Conservation (phyloP, 2,888 invertebrate genomes). For the Oligia strigilis region DNA sequence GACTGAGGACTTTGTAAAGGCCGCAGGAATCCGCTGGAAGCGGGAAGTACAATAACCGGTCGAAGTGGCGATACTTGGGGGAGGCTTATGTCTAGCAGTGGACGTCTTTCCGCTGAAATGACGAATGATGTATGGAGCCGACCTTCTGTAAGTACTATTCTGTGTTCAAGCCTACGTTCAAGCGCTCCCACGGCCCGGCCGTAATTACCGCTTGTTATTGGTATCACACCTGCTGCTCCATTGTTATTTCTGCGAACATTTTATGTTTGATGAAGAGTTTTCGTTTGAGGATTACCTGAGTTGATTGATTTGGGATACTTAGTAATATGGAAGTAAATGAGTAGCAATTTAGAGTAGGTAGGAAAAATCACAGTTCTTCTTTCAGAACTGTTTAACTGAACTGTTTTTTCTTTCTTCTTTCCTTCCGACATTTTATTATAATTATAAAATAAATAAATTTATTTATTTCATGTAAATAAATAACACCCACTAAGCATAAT, state of each 20-base stretch:
- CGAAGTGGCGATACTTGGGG: not conserved
- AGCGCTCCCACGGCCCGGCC: conserved; percentile 59
- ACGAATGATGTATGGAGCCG: not conserved
- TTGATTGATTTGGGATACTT: conserved; percentile 16
- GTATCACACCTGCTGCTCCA: conserved; percentile 55
- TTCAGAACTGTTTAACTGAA: not conserved
- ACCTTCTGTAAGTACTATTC: conserved; percentile 17
- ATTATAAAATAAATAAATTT: too few relatives aligned
- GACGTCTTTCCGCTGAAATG: not conserved
- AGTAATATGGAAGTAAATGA: not conserved
- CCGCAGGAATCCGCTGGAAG: not conserved
- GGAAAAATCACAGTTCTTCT: not conserved
- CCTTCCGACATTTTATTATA: not conserved
- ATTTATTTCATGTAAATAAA: too few relatives aligned
- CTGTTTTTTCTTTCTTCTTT: not conserved
- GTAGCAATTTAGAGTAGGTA: not conserved
- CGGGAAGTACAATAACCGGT: not conserved
- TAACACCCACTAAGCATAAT: too few relatives aligned
- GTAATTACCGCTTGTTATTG: conserved; percentile 61
- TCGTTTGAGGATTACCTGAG: conserved; percentile 16
- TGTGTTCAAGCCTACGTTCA: not conserved
- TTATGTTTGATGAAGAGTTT: conserved; percentile 21
- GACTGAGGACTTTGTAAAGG: not conserved
- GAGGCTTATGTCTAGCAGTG: not conserved
- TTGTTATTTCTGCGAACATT: conserved; percentile 47